Percentiles rank a stretch among this genome's conserved stretches.
Conservation (phyloP, 1,140 invertebrate genomes). For the Elysia chlorotica region DNA sequence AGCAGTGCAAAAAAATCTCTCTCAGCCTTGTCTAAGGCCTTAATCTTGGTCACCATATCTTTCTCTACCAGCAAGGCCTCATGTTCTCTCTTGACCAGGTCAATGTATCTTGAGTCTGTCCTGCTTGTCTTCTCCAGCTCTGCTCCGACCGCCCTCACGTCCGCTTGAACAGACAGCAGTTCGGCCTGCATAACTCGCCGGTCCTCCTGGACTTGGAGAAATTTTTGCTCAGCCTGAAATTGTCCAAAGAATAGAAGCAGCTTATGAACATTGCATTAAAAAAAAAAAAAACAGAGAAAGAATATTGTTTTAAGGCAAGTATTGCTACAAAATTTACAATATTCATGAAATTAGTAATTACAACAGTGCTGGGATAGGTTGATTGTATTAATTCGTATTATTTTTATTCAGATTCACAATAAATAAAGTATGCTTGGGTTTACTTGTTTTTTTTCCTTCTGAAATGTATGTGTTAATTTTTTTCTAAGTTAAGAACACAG, state of each 20-base stretch:
- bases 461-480: too few relatives aligned
- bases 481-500: too few relatives aligned
- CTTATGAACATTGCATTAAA: not conserved
- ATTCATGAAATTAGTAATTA: too few relatives aligned
- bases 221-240: slow-evolving; percentile 68
- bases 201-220: slow-evolving; percentile 68
- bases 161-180: slow-evolving; percentile 67
- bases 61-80: slow-evolving; percentile 60
- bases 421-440: too few relatives aligned
- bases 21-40: slow-evolving; percentile 64
- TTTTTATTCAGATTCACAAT: not conserved
- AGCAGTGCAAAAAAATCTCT: slow-evolving; percentile 72
- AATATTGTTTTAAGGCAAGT: not conserved
- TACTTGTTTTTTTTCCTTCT: too few relatives aligned
- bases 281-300: not conserved
- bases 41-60: slow-evolving; percentile 52
- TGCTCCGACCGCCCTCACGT: slow-evolving; percentile 70
- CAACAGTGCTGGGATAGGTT: not conserved
- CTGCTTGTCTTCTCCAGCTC: slow-evolving; percentile 74
- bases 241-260: too few relatives aligned
- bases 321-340: not conserved
- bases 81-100: slow-evolving; percentile 66
- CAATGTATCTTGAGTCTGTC: slow-evolving; percentile 72
- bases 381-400: not conserved
- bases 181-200: slow-evolving; percentile 67